Base-by-base conservation (phyloP, 1,140 invertebrate species). In the Paralvinella palmiformis region DNA sequence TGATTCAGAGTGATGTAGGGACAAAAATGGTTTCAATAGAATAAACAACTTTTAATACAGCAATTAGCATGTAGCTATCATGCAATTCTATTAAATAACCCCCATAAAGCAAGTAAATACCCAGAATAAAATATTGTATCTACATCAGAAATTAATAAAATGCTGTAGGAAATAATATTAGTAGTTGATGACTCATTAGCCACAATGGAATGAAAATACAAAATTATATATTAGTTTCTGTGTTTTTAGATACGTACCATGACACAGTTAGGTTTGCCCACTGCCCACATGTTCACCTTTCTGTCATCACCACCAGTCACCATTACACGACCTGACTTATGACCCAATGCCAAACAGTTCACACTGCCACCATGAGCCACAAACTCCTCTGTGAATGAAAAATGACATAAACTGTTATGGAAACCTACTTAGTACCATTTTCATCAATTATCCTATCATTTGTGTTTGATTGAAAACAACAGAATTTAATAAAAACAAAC, bases 301-400 rank as follows among this genome's bases (percentile, higher is more conserved):
- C 93, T 92, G 82, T 98, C 96, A 79, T 95, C 92, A 68, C 95
- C 94, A 56, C 94, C 95, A 69, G 94, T 97, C 52, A 93, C 95
- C 77, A 98, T 85, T 55, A 98, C 94, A 69, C 90, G 83, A 36
- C 91, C 91, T 29, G 91, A 94, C 79, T 94, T 95, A 73, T 89
- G 88, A 50, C 94, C 93, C 78, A 96, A 84, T 27, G 91, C 89
- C 69, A 95, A 80, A 75, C 92, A 94, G 73, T 91, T 94, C 65
- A 96, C 91, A 81, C 91, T 91, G 63, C 89, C 86, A 65, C 86
- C 85, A 83, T 96, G 93, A 52, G 92, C 93, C 60, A 87, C 84
- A 82, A 95, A 93, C 75, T 95, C 91, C 83, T 94, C 92, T 94
- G 84, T 22, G 69, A 70, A 68, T 48, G 32, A 27, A 64, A 58